A percentile compares a stretch with the other conserved stretches of the same genome.
These are phyloP conservation scores for Alaudala cheleensis DNA, from an alignment of 2,113 vertebrate genomes.

Conservation along the genomic window DNA sequence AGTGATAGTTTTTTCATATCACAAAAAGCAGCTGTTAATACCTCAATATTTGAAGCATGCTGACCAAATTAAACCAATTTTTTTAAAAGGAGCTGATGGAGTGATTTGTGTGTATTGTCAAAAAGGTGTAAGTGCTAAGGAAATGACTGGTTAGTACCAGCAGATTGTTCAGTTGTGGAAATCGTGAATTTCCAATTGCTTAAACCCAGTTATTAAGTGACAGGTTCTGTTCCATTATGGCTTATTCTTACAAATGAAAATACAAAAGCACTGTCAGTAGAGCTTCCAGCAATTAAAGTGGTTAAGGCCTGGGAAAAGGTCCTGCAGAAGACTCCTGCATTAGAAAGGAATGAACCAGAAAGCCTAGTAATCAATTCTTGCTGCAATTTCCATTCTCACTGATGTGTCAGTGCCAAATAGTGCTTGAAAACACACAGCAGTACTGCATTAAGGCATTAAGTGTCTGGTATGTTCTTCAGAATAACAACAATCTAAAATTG, in stretches of 20 bases:
- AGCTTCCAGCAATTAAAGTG: background rate
- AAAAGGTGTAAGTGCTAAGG: background rate
- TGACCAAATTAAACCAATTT: background rate
- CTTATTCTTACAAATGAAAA: background rate
- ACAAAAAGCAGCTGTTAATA: background rate
- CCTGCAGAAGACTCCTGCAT: background rate
- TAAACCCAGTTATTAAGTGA: background rate
- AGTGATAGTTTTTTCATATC: background rate
- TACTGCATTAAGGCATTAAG: background rate
- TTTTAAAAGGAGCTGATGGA: background rate
- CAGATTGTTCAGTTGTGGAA: background rate
- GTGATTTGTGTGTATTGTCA: background rate
- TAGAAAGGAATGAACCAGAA: background rate
- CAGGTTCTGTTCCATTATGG: background rate
- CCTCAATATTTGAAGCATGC: background rate
- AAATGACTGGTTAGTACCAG: background rate
- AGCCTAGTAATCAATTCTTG: background rate
- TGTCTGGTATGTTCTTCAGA: background rate
- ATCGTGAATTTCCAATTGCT: background rate
- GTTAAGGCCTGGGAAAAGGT: background rate
- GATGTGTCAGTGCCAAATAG: background rate
- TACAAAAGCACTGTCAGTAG: background rate
- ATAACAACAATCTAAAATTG: background rate
- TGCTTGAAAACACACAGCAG: background rate
- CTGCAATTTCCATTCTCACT: background rate